Percentiles rank a stretch among this genome's conserved stretches.
phyloP scores from a whole-genome alignment of 1,140 invertebrate genomes.

The Trachelipus rathkii region DNA sequence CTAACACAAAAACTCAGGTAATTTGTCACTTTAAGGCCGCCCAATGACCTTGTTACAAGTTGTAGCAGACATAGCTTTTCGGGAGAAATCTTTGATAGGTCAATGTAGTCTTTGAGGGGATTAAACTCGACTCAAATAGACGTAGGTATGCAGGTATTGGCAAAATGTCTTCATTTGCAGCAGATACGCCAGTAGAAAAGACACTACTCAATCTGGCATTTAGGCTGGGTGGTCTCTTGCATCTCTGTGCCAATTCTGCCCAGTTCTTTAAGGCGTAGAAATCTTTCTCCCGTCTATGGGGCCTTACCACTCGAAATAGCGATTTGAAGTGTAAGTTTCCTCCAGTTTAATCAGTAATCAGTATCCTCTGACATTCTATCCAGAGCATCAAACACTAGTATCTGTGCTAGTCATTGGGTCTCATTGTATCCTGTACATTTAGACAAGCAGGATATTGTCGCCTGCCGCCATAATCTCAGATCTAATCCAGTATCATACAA shows the following conservation, averaged over 20 bases:
- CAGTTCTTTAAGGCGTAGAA: too few relatives aligned
- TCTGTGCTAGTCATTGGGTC: too few relatives aligned
- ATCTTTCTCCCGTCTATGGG: too few relatives aligned
- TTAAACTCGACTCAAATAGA: neutral
- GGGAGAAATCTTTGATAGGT: neutral
- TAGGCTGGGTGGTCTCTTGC: neutral
- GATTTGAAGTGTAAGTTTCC: too few relatives aligned
- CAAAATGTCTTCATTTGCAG: neutral
- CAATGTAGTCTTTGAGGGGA: neutral
- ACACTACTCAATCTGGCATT: neutral
- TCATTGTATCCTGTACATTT: too few relatives aligned
- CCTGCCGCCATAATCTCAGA: too few relatives aligned
- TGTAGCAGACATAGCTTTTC: neutral
- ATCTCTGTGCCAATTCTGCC: neutral
- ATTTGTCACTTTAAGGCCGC: neutral
- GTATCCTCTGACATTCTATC: too few relatives aligned
- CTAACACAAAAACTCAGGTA: neutral
- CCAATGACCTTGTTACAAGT: neutral
- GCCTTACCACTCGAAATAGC: too few relatives aligned
- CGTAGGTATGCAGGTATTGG: neutral
- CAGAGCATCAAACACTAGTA: too few relatives aligned
- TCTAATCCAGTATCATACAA: too few relatives aligned
- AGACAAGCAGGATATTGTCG: too few relatives aligned
- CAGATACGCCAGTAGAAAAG: neutral
- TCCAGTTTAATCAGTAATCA: too few relatives aligned